Conservation (phyloP, 2,888 invertebrate genomes). For the Agrochola circellaris region DNA sequence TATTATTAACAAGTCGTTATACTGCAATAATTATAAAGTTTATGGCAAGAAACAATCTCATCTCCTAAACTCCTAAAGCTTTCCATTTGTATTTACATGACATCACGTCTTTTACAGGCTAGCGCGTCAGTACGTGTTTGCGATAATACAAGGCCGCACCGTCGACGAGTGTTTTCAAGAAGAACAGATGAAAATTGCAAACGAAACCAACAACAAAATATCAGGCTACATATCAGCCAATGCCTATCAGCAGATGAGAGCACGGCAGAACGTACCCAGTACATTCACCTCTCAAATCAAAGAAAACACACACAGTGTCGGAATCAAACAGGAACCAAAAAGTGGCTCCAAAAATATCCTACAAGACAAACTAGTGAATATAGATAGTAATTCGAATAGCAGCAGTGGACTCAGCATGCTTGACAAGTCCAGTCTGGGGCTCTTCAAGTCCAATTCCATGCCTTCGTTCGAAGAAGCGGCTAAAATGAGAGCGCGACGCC, state of each 20-base stretch:
- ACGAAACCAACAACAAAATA: constrained; percentile 79
- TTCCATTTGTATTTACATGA: constrained; percentile 3
- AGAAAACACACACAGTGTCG: constrained; percentile 81
- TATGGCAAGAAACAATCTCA: background rate
- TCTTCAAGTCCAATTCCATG: constrained; percentile 86
- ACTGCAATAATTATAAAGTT: background rate
- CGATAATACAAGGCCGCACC: constrained; percentile 92
- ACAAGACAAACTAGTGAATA: constrained; percentile 88
- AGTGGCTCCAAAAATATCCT: constrained; percentile 84
- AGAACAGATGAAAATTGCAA: constrained; percentile 81
- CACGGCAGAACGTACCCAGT: constrained; percentile 72
- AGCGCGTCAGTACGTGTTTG: constrained; percentile 92
- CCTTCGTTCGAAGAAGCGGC: constrained; percentile 86
- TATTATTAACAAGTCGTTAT: no score
- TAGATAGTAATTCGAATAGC: constrained; percentile 83
- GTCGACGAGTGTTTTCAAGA: constrained; percentile 92
- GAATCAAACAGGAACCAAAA: constrained; percentile 79
- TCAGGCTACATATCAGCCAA: constrained; percentile 89
- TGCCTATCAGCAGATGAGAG: constrained; percentile 82
- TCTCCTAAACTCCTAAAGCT: no score
- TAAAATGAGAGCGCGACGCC: constrained; percentile 90
- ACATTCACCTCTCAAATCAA: constrained; percentile 82
- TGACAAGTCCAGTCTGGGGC: constrained; percentile 78
- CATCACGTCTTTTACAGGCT: constrained; percentile 82
- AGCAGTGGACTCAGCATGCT: constrained; percentile 80